Evolutionary conservation across 2,888 invertebrate genomes (phyloP).

Genomic region (Ectropis crepuscularia): DNA sequence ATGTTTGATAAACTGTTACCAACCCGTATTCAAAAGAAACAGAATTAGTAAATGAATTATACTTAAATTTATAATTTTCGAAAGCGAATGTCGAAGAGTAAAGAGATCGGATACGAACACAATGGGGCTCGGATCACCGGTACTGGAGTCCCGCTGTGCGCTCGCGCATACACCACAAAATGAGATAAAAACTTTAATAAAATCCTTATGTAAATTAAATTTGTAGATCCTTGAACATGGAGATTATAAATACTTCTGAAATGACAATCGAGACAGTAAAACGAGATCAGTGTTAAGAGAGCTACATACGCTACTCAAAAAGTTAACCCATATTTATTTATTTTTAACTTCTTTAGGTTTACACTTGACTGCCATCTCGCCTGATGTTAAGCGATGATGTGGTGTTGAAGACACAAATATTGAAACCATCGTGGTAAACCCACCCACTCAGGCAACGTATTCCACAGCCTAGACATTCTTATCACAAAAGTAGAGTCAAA

Average conservation of each 20-base stretch:
- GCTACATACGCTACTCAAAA: constrained; percentile 22
- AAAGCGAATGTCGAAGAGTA: constrained; percentile 74
- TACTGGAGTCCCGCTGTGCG: constrained; percentile 71
- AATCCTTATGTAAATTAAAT: constrained; percentile 80
- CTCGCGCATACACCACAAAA: constrained; percentile 68
- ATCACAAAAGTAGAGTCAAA: no score
- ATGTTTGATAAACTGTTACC: constrained; percentile 36
- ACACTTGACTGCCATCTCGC: no score
- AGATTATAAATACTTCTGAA: constrained; percentile 59
- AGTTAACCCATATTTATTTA: neutral
- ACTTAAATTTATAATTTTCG: constrained; percentile 77
- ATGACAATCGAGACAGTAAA: constrained; percentile 44
- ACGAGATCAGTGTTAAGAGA: constrained; percentile 43
- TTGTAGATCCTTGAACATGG: constrained; percentile 65
- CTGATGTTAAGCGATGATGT: no score
- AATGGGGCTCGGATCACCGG: constrained; percentile 67
- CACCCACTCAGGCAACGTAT: no score
- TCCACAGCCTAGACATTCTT: no score
- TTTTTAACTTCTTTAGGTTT: no score
- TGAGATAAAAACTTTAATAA: constrained; percentile 75
- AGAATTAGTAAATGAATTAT: constrained; percentile 50
- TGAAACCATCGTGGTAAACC: no score
- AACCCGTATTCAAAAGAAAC: constrained; percentile 36
- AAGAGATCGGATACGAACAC: constrained; percentile 74
- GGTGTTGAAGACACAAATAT: no score